These are phyloP conservation scores for Tetheella fluctuosa DNA, from an alignment of 2,888 invertebrate species.

Conservation along the genomic window DNA sequence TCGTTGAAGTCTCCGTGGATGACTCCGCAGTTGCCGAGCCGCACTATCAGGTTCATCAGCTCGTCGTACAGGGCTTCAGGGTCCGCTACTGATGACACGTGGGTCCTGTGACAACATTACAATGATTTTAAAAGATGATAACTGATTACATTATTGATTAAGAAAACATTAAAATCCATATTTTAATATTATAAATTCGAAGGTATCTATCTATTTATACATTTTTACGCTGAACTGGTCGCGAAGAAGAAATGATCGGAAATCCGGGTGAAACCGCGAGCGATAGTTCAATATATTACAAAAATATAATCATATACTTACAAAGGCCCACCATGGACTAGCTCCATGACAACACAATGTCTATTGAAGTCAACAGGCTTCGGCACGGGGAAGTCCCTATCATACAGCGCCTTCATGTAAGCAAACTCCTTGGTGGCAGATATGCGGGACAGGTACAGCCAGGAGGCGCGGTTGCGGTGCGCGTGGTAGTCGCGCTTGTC, in stretches of 20 bases:
- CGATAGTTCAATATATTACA: too few relatives aligned
- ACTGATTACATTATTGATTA: too few relatives aligned
- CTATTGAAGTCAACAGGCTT: slow-evolving; percentile 96
- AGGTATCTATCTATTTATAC: too few relatives aligned
- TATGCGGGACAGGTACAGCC: slow-evolving; percentile 98
- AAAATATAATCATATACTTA: slow-evolving; percentile 71
- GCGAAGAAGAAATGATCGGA: too few relatives aligned
- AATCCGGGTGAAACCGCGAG: too few relatives aligned
- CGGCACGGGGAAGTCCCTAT: slow-evolving; percentile 97
- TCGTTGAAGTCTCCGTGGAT: slow-evolving; percentile 99
- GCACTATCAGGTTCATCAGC: slow-evolving; percentile 96
- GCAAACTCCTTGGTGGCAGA: slow-evolving; percentile 99
- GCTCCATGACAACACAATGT: slow-evolving; percentile 98
- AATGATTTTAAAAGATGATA: too few relatives aligned
- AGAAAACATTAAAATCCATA: too few relatives aligned
- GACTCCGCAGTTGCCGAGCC: slow-evolving; percentile 96
- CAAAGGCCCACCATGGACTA: slow-evolving; percentile 92
- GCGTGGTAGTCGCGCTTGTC: slow-evolving; percentile 98
- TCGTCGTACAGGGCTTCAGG: slow-evolving; percentile 94
- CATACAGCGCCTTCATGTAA: slow-evolving; percentile 97
- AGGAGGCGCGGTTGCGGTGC: slow-evolving; percentile 93
- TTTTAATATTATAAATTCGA: too few relatives aligned
- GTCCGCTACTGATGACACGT: slow-evolving; percentile 86
- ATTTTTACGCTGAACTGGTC: too few relatives aligned
- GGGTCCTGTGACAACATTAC: slow-evolving; percentile 85